Evolutionary conservation across 2,113 vertebrate genomes (phyloP).

Genomic region (Periophthalmodon schlosseri): DNA sequence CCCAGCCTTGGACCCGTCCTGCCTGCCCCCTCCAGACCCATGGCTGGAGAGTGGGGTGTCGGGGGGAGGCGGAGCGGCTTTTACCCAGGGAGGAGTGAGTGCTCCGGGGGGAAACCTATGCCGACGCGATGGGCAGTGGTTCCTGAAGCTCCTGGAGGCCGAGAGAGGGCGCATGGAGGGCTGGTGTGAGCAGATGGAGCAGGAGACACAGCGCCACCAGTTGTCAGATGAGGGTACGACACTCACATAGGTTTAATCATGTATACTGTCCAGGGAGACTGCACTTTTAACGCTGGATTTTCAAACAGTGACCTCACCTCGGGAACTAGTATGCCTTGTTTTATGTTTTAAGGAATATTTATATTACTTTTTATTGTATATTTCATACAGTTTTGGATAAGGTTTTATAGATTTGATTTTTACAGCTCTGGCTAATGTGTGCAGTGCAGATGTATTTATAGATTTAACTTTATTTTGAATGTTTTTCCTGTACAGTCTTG

Average conservation of each 20-base stretch:
- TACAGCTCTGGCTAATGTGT: too few relatives aligned
- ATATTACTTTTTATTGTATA: not conserved
- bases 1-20: slow-evolving; percentile 93
- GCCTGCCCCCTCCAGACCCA: slow-evolving; percentile 93
- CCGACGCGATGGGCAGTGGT: slow-evolving; percentile 95
- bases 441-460: too few relatives aligned
- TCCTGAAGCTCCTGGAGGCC: slow-evolving; percentile 96
- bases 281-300: too few relatives aligned
- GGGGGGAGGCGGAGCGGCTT: slow-evolving; percentile 74
- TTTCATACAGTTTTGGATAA: not conserved
- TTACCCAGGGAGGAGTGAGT: slow-evolving; percentile 66
- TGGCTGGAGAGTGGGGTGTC: slow-evolving; percentile 87
- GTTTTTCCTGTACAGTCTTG: slow-evolving; percentile 78
- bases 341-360: not conserved
- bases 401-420: too few relatives aligned
- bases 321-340: not conserved
- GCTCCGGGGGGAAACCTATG: slow-evolving; percentile 79
- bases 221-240: slow-evolving; percentile 94
- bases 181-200: slow-evolving; percentile 99
- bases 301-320: too few relatives aligned
- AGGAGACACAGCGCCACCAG: slow-evolving; percentile 97
- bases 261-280: too few relatives aligned
- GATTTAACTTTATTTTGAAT: not conserved
- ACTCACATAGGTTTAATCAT: not conserved
- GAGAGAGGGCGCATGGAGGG: slow-evolving; percentile 96